phyloP scores from a whole-genome alignment of 2,797 vertebrate genomes.

The Heterohyrax brucei region DNA sequence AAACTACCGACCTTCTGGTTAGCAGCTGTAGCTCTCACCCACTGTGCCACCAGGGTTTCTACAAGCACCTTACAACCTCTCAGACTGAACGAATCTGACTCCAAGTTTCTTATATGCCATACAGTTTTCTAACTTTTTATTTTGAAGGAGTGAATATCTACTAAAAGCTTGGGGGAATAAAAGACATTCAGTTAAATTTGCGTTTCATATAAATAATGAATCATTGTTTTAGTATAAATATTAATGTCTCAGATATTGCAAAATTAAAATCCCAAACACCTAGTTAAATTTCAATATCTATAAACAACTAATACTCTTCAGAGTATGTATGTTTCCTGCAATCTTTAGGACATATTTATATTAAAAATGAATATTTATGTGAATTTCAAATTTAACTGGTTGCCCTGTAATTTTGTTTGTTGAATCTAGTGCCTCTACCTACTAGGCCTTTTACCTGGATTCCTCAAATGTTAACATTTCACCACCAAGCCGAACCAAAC shows the following conservation, averaged over 20 bases:
- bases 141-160: background rate
- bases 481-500: background rate
- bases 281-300: background rate
- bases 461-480: background rate
- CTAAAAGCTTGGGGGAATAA: background rate
- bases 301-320: too few relatives aligned
- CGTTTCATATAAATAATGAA: background rate
- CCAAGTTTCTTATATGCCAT: background rate
- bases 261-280: background rate
- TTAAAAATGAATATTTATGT: background rate
- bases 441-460: too few relatives aligned
- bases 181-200: background rate
- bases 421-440: background rate
- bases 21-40: too few relatives aligned
- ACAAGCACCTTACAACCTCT: background rate
- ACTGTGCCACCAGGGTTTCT: too few relatives aligned
- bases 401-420: background rate
- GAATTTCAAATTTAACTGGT: slow-evolving; percentile 20
- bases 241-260: background rate
- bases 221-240: background rate
- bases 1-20: too few relatives aligned
- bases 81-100: background rate
- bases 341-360: too few relatives aligned
- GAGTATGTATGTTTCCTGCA: too few relatives aligned
- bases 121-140: background rate